Evolutionary conservation across 92 coral and sea anemone species (phyloP), one percentile per base, ranked within the genome.

Genomic region (Porites cylindrica): DNA sequence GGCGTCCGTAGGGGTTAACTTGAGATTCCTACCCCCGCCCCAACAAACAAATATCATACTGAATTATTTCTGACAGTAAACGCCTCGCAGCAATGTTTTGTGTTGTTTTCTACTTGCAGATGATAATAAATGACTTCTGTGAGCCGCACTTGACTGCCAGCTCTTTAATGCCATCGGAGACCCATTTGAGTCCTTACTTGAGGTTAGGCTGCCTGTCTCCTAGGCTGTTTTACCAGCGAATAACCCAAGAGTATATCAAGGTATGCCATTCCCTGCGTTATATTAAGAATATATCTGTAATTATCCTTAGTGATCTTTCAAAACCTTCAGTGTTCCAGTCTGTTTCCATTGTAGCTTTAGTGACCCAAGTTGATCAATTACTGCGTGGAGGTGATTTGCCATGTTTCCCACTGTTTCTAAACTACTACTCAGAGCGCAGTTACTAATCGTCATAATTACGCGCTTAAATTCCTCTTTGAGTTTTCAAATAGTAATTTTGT

Each of bases 181-280:
- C 85, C 8, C 92, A 77, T 64, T 66, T 94, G 51, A 92, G 95
- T 60, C 97, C 97, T 7, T 92, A 94, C 90, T 60, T 94, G 90
- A 86, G 97, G 73, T 81, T 82, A 71, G 97, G 97, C 20, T 94
- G 95, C 61, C 43, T 94, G 21, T 94, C 97, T 6, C 38, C 92
- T 5, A 75, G 97, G 51, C 76, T 94, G 72, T 56, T 91, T 7
- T 89, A 89, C 83, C 93, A 94, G 58, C 82, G 86, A 14, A 87
- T 94, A 51, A 89, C 91, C 17, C 75, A 76, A 71, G 86, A 88
- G 1, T 90, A 90, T 66, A 82, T 92, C 29, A 89, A 82, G 95
- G 97, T 92, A 86, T 0, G 38, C 38, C 67, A 8, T 7, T 1
- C 51, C 32, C 6, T 51, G 23, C 20, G 11, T n/a, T 14, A 29